Base-by-base conservation (phyloP, 64 coral and sea anemone genomes). In the Stylophora pistillata region DNA sequence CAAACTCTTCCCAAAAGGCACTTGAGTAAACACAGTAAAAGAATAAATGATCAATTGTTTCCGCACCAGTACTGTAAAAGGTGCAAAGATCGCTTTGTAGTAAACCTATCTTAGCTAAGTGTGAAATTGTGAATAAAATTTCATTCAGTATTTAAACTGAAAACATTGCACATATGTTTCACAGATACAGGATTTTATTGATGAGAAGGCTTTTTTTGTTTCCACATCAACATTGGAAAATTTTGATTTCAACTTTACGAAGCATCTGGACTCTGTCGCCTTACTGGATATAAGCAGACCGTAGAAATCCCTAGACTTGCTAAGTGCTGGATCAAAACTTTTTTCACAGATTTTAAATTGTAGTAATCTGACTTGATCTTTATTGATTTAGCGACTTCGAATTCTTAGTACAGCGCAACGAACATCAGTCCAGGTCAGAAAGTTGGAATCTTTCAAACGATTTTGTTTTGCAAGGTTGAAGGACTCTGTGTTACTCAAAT, bases 11-110 rank as follows among this genome's bases (percentile, higher is more conserved):
- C 72, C 72, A 74, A 74, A 74, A 74, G 14, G 32, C 72, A 47
- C 31, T 30, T 13, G 72, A 74, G 31, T 76, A 76, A 76, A 76
- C 74, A 23, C 74, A 76, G 74, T 76, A 76, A 76, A 76, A 76
- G 37, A 55, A 62, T 62, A 55, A 76, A 54, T 0, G 41, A 52
- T 76, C 74, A 54, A 76, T 76, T 76, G 74, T 54, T 76, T 76
- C 74, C 17, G 15, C 2, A 54, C 18, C 20, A 54, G 74, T 76
- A 16, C 55, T 76, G 16, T 47, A 76, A 53, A 76, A 76, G 10
- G 74, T 54, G 74, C 14, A 76, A 53, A 76, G 34, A 76, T 76
- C 74, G 16, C 74, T 76, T 76, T 53, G 14, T 53, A 76, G 15
- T 54, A 54, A 54, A 52, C 34, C 16, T 53, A 76, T 23, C 37